Base-by-base conservation (phyloP, 2,797 vertebrate genomes). In the Zenarchopterus dispar region DNA sequence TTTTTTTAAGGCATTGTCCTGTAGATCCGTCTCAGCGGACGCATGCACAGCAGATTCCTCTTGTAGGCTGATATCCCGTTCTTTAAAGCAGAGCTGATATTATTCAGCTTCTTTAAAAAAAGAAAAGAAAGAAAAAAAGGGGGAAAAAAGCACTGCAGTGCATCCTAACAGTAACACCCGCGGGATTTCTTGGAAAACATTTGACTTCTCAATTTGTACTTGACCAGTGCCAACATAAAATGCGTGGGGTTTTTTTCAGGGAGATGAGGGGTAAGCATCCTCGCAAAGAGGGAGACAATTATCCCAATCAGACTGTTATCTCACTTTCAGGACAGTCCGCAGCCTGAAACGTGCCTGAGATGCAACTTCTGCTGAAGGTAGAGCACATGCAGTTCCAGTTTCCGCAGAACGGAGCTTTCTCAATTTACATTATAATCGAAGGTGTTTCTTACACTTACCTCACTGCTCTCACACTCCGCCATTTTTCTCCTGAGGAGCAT, bases 401-500 rank as follows among this genome's bases (percentile, higher is more conserved):
- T 56, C 24, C n/a, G 8, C 23, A 43, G 65, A 23, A 4, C 13
- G 21, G 18, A 50, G 21, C 28, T 0, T 6, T 66, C 8, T 33
- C 19, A 0, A 51, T 43, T 28, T 8, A 43, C n/a, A 7, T 67
- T 41, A 36, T 53, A 57, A 56, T 33, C n/a, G 56, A 68, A 84
- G 59, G 47, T 64, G 22, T 51, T 49, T 80, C 36, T 62, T 44
- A 69, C 71, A 88, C 96, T 94, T 93, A 99, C 97, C 97, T 98
- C 97, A 10, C 90, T 79, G 93, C 82, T 95, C 77, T 98, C 97
- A 55, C 94, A 94, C 89, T 99, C 97, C 94, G 96, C 96, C 96
- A 98, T 98, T 84, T 97, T 97, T 92, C 96, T 97, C 95, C 96
- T 90, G 49, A 98, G 96, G 93, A 98, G 95, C 94, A 97, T 93